Conservation (phyloP, 2,113 vertebrate species). For the Ceratotherium simum region DNA sequence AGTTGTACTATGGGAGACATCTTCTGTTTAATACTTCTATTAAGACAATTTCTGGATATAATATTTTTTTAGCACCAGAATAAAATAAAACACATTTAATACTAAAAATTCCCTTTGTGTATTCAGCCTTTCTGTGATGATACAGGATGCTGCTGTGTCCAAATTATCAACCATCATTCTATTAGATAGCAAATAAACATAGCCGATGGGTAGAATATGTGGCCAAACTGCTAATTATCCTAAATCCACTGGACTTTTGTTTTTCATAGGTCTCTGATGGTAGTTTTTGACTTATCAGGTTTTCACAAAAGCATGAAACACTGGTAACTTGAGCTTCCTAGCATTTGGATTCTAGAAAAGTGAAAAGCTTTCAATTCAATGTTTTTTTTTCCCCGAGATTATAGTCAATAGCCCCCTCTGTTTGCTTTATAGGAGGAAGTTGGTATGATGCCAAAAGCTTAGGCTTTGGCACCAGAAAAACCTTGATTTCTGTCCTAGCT, state of each 20-base stretch:
- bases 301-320: background rate
- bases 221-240: background rate
- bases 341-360: background rate
- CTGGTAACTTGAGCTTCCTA: background rate
- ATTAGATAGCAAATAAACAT: background rate
- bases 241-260: background rate
- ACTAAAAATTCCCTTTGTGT: background rate
- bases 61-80: background rate
- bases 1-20: background rate
- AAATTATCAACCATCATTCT: background rate
- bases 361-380: background rate
- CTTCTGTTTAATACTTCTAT: background rate
- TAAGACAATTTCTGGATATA: background rate
- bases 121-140: background rate
- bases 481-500: background rate
- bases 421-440: background rate
- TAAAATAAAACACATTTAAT: background rate
- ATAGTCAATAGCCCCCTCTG: background rate
- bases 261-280: background rate
- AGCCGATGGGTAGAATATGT: background rate
- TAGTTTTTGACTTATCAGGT: background rate
- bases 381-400: background rate
- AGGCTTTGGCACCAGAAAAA: background rate
- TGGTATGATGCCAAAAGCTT: background rate
- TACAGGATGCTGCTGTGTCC: background rate